These are phyloP conservation scores for Carcharodon carcharias DNA, from an alignment of 2,797 vertebrate genomes.

Conservation along the genomic window DNA sequence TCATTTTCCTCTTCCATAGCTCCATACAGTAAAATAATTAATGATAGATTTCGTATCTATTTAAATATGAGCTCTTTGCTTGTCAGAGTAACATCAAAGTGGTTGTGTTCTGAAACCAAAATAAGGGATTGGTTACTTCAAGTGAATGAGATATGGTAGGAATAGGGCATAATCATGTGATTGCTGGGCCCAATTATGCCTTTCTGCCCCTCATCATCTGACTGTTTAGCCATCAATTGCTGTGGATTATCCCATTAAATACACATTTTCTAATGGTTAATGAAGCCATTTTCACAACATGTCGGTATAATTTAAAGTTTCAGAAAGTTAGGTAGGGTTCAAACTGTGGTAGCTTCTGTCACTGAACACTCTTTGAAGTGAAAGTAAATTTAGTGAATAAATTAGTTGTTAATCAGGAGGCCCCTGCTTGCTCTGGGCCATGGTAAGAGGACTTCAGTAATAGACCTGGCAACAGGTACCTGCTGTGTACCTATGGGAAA, in stretches of 20 bases:
- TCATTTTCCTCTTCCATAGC: neutral
- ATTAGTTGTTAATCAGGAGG: neutral
- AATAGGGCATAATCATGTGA: neutral
- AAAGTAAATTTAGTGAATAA: neutral
- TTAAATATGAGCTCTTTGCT: neutral
- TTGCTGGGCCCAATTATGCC: neutral
- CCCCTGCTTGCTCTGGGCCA: neutral
- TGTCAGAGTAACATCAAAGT: neutral
- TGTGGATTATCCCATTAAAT: slow-evolving; percentile 2
- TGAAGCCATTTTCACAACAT: neutral
- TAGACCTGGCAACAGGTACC: neutral
- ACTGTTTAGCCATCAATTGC: neutral
- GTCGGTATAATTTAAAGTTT: neutral
- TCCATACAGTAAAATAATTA: neutral
- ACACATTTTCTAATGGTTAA: neutral
- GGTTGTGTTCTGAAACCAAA: neutral
- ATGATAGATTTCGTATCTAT: neutral
- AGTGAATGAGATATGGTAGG: neutral
- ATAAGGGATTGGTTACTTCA: neutral
- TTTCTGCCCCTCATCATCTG: neutral
- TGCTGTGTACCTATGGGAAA: neutral
- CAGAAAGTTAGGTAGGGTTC: neutral
- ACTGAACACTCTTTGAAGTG: neutral
- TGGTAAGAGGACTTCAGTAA: too few relatives aligned
- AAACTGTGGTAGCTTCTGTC: neutral